Conservation (phyloP, 2,113 vertebrate species). For the Phalacrocorax aristotelis region DNA sequence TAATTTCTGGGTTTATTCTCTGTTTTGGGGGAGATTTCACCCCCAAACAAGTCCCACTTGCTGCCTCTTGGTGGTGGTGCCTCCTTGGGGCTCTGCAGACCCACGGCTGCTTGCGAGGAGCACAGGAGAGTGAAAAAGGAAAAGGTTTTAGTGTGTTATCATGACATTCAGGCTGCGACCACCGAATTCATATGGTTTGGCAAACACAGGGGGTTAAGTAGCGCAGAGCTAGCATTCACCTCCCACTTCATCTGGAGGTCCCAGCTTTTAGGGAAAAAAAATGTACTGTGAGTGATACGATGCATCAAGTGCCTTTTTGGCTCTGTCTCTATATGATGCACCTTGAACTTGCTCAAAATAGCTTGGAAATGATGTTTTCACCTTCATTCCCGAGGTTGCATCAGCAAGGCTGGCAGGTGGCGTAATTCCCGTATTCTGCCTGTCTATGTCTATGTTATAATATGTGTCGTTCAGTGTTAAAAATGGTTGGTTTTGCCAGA, state of each 20-base stretch:
- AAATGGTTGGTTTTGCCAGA: background rate
- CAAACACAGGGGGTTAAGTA: background rate
- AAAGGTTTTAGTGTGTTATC: background rate
- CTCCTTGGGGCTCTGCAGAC: background rate
- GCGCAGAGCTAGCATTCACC: background rate
- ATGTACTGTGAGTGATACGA: background rate
- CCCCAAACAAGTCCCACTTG: rapidly evolving
- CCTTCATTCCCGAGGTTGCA: rapidly evolving
- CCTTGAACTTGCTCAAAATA: background rate
- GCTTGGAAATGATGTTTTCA: background rate
- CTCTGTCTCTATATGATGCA: rapidly evolving
- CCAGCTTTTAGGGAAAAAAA: background rate
- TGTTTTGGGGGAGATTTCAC: background rate
- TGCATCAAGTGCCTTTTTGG: background rate
- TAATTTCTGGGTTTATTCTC: background rate
- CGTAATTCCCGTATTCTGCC: background rate
- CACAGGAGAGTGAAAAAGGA: rapidly evolving
- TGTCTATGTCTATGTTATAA: background rate
- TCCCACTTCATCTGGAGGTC: background rate
- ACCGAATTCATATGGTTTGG: background rate
- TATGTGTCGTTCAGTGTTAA: background rate
- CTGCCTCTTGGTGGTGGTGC: background rate
- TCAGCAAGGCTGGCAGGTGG: background rate
- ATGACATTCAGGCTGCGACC: background rate
- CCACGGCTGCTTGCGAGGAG: rapidly evolving